A percentile compares a stretch with the other conserved stretches of the same genome.
phyloP scores from a whole-genome alignment of 2,797 vertebrate species.

The Kryptopterus vitreolus region DNA sequence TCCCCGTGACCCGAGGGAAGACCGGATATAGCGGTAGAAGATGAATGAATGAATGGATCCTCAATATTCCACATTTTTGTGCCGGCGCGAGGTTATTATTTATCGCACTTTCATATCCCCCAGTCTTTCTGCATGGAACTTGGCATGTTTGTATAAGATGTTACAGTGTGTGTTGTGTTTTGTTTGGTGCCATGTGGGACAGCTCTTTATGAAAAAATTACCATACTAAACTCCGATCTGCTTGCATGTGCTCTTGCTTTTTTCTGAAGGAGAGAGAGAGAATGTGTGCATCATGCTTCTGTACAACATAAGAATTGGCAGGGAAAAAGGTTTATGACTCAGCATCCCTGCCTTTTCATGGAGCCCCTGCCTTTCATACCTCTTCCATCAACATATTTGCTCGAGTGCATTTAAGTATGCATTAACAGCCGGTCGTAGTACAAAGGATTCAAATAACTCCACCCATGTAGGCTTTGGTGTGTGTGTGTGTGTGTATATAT shows the following conservation, averaged over 20 bases:
- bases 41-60: no score
- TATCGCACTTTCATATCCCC: neutral
- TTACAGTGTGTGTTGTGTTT: neutral
- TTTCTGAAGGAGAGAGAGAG: conserved; percentile 8
- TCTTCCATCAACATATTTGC: conserved; percentile 9
- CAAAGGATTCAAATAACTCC: neutral
- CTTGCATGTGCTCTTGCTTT: conserved; percentile 3
- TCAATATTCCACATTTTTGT: neutral
- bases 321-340: conserved; percentile 3
- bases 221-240: neutral
- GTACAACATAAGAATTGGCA: conserved; percentile 6
- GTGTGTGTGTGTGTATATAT: no score
- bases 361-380: neutral
- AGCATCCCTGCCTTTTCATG: neutral
- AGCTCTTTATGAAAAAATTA: conserved; percentile 5
- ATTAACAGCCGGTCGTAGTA: neutral
- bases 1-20: no score
- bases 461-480: conserved; percentile 10
- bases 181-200: conserved; percentile 6
- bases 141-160: neutral
- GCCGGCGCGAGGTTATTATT: neutral
- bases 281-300: neutral
- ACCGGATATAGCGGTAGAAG: no score
- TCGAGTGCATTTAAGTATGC: conserved; percentile 10
- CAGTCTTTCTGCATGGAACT: neutral